Conservation (phyloP, 2,113 vertebrate genomes). For the Psephotus haematonotus region DNA sequence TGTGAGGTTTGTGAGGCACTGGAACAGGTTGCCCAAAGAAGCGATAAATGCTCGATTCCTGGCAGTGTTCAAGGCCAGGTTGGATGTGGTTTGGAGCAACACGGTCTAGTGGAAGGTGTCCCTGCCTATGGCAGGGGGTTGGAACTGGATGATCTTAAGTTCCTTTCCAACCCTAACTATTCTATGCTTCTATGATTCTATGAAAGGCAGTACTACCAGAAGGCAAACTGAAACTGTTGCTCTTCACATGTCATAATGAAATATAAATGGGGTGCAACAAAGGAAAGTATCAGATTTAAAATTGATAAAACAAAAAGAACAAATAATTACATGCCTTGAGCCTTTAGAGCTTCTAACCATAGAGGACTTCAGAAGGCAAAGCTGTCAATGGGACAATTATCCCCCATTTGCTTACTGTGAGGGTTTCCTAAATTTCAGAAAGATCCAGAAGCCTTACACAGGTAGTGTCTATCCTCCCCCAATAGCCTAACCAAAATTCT, state of each 20-base stretch:
- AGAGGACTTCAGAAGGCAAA: neutral
- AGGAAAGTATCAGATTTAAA: neutral
- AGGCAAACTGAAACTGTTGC: neutral
- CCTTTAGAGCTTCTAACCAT: neutral
- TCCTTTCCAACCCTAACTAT: no score
- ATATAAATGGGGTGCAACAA: neutral
- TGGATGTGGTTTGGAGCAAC: no score
- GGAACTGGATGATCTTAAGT: no score
- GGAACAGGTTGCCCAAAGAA: no score
- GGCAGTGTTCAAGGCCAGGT: no score
- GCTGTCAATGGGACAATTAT: neutral
- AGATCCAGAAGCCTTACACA: neutral
- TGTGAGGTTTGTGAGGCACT: no score
- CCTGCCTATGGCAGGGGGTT: no score
- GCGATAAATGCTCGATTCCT: no score
- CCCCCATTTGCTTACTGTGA: neutral
- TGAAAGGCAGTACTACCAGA: neutral
- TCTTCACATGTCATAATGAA: neutral
- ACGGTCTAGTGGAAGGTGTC: no score
- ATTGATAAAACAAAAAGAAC: neutral
- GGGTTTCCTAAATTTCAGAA: neutral
- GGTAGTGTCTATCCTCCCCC: neutral
- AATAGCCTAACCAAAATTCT: neutral
- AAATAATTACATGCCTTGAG: neutral
- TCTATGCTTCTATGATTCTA: neutral